Conservation (phyloP, 2,888 invertebrate genomes). For the Drosophila buzzatii region DNA sequence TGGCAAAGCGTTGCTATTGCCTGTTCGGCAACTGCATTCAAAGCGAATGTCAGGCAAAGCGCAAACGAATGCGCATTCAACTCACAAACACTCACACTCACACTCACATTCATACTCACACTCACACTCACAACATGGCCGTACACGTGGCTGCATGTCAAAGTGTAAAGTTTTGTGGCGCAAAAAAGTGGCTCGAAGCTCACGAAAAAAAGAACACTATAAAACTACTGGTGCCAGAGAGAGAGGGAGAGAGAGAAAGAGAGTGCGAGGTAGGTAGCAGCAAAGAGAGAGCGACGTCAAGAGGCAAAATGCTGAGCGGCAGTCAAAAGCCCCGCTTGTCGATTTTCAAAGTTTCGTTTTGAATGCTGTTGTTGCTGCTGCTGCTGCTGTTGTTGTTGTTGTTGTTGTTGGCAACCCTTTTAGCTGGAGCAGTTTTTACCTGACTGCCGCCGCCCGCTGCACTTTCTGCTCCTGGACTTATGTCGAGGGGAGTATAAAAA, state of each 20-base stretch:
- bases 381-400: conserved; percentile 28
- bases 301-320: conserved; percentile 27
- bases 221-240: neutral
- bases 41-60: conserved; percentile 53
- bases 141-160: conserved; percentile 77
- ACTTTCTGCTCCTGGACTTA: conserved; percentile 9
- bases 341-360: conserved; percentile 64
- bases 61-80: conserved; percentile 51
- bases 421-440: conserved; percentile 55
- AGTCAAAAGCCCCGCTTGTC: conserved; percentile 73
- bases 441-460: conserved; percentile 41
- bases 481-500: conserved; percentile 34
- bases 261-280: neutral
- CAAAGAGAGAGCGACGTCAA: neutral
- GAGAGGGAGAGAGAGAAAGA: neutral
- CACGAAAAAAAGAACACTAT: conserved; percentile 48
- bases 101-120: conserved; percentile 19
- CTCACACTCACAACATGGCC: conserved; percentile 34
- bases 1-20: conserved; percentile 37
- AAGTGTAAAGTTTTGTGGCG: conserved; percentile 74
- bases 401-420: conserved; percentile 69
- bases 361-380: conserved; percentile 22
- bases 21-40: conserved; percentile 31
- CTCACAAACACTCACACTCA: conserved; percentile 23
- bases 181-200: conserved; percentile 62